Evolutionary conservation across 2,888 invertebrate genomes (phyloP).

Genomic region (Sminthurinus aureus): DNA sequence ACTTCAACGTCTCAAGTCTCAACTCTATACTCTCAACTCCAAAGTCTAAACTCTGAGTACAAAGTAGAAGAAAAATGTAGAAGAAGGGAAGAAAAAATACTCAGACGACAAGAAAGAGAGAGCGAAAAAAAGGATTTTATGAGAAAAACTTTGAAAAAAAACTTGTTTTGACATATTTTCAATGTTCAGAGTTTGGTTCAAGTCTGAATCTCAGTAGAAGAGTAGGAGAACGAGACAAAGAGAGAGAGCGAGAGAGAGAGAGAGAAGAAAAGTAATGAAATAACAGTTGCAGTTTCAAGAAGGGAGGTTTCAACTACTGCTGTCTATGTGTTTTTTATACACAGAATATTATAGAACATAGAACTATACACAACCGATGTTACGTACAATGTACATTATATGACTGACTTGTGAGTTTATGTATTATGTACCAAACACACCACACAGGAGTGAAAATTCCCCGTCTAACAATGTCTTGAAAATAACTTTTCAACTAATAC

Average conservation of each 20-base stretch:
- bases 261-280: neutral
- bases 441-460: neutral
- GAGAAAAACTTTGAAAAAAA: conserved; percentile 10
- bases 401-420: too few species aligned
- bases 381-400: too few species aligned
- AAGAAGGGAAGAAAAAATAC: neutral
- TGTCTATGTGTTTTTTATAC: neutral
- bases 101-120: neutral
- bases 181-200: neutral
- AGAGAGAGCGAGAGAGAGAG: neutral
- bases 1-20: neutral
- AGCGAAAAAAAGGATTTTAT: conserved; percentile 8
- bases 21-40: too few species aligned
- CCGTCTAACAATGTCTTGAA: neutral
- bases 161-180: conserved; percentile 35
- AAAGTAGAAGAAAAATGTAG: neutral
- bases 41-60: neutral
- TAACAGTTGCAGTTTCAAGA: conserved; percentile 4
- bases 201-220: neutral
- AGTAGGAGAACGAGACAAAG: too few species aligned
- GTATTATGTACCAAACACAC: neutral
- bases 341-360: too few species aligned
- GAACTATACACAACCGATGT: too few species aligned
- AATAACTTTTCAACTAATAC: neutral
- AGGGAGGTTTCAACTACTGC: neutral